Evolutionary conservation across 2,797 vertebrate genomes (phyloP).

Genomic region (Syngnathus rostellatus): DNA sequence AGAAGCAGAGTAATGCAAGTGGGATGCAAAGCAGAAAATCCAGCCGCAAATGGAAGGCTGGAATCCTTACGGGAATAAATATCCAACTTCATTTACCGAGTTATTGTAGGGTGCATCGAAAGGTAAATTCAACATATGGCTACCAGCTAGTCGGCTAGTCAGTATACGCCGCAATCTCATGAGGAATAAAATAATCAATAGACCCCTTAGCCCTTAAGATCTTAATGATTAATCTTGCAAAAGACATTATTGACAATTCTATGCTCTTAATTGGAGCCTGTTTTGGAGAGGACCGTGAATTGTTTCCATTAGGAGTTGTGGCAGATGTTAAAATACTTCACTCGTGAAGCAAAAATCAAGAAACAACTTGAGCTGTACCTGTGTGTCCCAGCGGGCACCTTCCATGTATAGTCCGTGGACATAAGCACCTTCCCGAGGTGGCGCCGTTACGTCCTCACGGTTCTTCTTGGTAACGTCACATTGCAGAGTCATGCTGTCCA

Average conservation of each 20-base stretch:
- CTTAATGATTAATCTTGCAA: background rate
- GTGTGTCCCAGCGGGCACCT: slow-evolving; percentile 85
- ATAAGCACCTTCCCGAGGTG: slow-evolving; percentile 85
- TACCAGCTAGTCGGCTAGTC: too few species aligned
- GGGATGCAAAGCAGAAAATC: slow-evolving; percentile 38
- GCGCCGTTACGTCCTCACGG: slow-evolving; percentile 77
- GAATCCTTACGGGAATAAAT: slow-evolving; percentile 12
- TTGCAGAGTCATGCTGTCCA: slow-evolving; percentile 87
- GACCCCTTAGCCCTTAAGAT: background rate
- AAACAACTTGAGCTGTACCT: slow-evolving; percentile 43
- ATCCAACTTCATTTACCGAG: slow-evolving; percentile 25
- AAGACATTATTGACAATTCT: background rate
- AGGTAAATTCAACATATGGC: too few species aligned
- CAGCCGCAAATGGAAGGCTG: slow-evolving; percentile 32
- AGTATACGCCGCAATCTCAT: background rate
- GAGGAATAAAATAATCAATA: background rate
- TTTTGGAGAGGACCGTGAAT: background rate
- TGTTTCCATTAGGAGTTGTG: background rate
- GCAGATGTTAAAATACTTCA: too few species aligned
- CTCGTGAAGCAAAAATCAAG: slow-evolving; percentile 1
- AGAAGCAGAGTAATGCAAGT: slow-evolving; percentile 45
- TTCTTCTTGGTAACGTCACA: slow-evolving; percentile 90
- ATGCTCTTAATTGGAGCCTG: background rate
- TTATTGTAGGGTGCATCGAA: slow-evolving; percentile 18
- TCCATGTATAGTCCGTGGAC: slow-evolving; percentile 90